Base-by-base conservation (phyloP, 2,888 invertebrate genomes). In the Synergus gifuensis region DNA sequence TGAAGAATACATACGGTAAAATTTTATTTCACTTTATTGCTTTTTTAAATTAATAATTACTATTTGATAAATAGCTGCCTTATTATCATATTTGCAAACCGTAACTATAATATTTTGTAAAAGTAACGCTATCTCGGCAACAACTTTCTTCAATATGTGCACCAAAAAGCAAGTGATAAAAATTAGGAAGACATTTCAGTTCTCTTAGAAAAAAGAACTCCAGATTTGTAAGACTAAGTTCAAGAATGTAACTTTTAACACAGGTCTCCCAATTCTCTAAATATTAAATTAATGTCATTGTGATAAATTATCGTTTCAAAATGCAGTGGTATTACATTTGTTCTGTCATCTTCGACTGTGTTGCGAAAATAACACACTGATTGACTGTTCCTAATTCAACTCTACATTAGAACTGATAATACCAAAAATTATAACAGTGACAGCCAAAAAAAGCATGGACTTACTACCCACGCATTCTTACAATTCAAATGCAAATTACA, bases 371-470 rank as follows among this genome's bases (percentile, higher is more conserved):
- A 36, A 63, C 16, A 63, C 16, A 63, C 63, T 36, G 16, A 63
- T 63, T n/a, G 40, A 64, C 64, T 40, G n/a, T 2, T 64, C 9
- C 14, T n/a, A 42, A 42, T 1, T 42, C 40, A 62, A 62, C 14
- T 62, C 22, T 40, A 66, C 64, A 66, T 42, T 66, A 66, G 64
- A 42, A 40, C 64, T 40, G 40, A 64, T 64, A 40, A 16, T 64
- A 40, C 16, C 40, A 64, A 22, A 60, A 60, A 18, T 63, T 36
- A 58, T 62, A 62, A 62, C 18, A 28, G 22, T 22, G 60, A 64
- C n/a, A 64, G 36, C 36, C 8, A 22, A 60, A 46, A 46, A 36
- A 64, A 36, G 36, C 64, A 40, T 64, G 64, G 36, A 16, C 2
- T 7, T 40, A 64, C 12, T 64, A 64, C 42, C 64, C n/a, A 14